Conservation (phyloP, 2,888 invertebrate species). For the Nineta flava region DNA sequence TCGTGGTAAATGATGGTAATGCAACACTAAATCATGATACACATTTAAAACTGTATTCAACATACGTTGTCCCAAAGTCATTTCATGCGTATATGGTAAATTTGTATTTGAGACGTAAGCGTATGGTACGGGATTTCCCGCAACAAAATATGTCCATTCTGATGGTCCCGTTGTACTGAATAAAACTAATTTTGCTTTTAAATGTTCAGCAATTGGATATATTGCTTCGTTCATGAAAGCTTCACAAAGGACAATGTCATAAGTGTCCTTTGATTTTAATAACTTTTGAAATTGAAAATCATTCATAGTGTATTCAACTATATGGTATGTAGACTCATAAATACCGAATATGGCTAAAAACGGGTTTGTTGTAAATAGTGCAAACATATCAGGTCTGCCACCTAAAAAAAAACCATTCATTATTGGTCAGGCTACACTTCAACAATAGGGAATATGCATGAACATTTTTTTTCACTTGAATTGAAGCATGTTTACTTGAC, state of each 20-base stretch:
- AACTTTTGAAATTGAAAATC: constrained; percentile 12
- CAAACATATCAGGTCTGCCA: neutral
- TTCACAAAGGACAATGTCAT: constrained; percentile 29
- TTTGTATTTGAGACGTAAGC: constrained; percentile 33
- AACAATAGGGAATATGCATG: too few relatives aligned
- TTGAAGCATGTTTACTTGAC: too few relatives aligned
- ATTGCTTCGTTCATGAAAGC: constrained; percentile 32
- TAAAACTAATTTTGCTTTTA: constrained; percentile 23
- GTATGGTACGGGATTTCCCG: constrained; percentile 30
- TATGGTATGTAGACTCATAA: neutral
- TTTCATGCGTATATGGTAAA: constrained; percentile 25
- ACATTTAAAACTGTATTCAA: neutral
- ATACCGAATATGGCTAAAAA: neutral
- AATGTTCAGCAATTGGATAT: constrained; percentile 23
- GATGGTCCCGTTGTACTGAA: constrained; percentile 29
- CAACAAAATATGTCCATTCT: constrained; percentile 28
- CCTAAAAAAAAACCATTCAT: neutral
- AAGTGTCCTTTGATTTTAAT: constrained; percentile 22
- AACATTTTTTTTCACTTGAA: too few relatives aligned
- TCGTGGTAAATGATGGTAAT: constrained; percentile 9
- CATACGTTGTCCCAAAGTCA: constrained; percentile 35
- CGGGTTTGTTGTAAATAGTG: neutral
- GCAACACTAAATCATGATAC: neutral
- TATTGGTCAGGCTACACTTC: too few relatives aligned
- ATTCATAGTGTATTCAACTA: neutral